A percentile compares a stretch with the other conserved stretches of the same genome.
These are phyloP conservation scores for Thecophora atra DNA, from an alignment of 2,888 invertebrate genomes.

Conservation along the genomic window DNA sequence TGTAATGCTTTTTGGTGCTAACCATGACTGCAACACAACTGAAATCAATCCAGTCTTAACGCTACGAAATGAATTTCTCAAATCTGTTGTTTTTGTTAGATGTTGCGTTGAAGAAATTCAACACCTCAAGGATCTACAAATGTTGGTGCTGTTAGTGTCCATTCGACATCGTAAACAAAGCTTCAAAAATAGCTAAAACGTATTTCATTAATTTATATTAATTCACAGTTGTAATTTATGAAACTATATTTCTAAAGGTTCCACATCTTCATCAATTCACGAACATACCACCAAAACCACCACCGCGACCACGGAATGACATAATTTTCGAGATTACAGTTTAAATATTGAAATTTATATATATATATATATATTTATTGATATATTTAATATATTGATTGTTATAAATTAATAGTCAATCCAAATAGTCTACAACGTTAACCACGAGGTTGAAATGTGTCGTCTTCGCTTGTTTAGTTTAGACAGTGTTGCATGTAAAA, in stretches of 20 bases:
- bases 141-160: too few relatives aligned
- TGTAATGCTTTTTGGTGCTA: background rate
- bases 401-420: background rate
- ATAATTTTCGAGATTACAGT: background rate
- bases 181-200: too few relatives aligned
- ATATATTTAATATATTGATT: too few relatives aligned
- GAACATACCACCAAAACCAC: background rate
- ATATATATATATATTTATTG: too few relatives aligned
- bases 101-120: too few relatives aligned
- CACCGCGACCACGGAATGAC: conserved; percentile 10
- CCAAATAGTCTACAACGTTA: background rate
- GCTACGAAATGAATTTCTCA: too few relatives aligned
- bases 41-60: background rate
- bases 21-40: background rate
- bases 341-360: background rate
- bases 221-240: background rate
- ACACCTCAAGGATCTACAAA: too few relatives aligned
- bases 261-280: background rate
- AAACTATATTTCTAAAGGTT: background rate
- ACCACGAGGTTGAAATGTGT: background rate
- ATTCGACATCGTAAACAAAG: too few relatives aligned
- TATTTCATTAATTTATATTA: too few relatives aligned
- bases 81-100: too few relatives aligned
- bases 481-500: too few relatives aligned
- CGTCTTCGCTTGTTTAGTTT: too few relatives aligned